These are phyloP conservation scores for Coenonympha glycerion DNA, from an alignment of 2,888 invertebrate genomes.

Conservation along the genomic window DNA sequence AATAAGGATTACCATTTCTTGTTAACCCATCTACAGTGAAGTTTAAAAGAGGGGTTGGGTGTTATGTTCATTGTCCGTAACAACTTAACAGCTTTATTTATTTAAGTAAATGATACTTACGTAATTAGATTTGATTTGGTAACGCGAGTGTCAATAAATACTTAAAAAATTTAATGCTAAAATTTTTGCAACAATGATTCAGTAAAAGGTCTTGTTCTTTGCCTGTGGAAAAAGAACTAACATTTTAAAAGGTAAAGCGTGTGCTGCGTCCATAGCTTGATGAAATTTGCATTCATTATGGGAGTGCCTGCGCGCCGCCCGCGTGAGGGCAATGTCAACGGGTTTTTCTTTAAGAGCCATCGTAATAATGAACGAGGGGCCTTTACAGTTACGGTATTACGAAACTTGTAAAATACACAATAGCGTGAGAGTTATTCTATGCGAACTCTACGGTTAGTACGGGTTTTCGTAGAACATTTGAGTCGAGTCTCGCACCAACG, in stretches of 20 bases:
- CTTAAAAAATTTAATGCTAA: too few relatives aligned
- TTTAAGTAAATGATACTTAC: too few relatives aligned
- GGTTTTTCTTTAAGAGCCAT: conserved; percentile 42
- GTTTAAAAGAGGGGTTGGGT: too few relatives aligned
- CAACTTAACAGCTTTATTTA: too few relatives aligned
- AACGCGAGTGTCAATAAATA: too few relatives aligned
- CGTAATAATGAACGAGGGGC: conserved; percentile 32
- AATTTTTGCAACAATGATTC: too few relatives aligned
- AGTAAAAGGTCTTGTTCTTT: neutral
- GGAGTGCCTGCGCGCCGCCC: conserved; percentile 42
- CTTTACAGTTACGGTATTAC: conserved; percentile 20
- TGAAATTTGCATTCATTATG: conserved; percentile 70
- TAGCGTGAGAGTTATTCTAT: neutral
- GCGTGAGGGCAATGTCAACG: conserved; percentile 45
- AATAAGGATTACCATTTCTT: too few relatives aligned
- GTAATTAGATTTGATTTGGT: too few relatives aligned
- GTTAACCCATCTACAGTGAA: too few relatives aligned
- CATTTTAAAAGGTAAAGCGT: conserved; percentile 44
- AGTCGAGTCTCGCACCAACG: neutral
- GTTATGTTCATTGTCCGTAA: too few relatives aligned
- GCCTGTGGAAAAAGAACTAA: neutral
- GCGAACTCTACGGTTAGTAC: neutral
- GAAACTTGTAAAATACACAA: conserved; percentile 17
- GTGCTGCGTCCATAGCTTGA: conserved; percentile 46
- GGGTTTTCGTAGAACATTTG: neutral